Evolutionary conservation across 1,140 invertebrate species (phyloP), one percentile per base, ranked within the genome.

Genomic region (Nasonia longicornis): DNA sequence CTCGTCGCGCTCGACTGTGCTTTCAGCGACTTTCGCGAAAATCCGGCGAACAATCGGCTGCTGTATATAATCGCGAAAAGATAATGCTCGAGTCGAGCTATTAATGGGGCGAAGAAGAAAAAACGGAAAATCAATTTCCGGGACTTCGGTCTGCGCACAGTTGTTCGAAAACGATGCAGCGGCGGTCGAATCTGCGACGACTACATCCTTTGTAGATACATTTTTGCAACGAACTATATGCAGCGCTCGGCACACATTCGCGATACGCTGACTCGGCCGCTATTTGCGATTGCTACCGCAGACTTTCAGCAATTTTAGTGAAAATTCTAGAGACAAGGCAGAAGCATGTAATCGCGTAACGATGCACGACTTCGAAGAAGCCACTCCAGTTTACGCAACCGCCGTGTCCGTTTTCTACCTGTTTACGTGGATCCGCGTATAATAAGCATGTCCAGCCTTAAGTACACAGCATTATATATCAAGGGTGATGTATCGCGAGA

Each of bases 261-360:
- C n/a, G 7, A 58, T 58, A 58, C 52, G 52, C 52, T n/a, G 52
- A 58, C 52, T 58, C 16, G 52, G 52, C 52, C 6, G 12, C 45
- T 10, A 16, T 52, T 58, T 58, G n/a, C 52, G 16, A 58, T 58
- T 20, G 20, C 20, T n/a, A 0, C 45, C 45, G 11, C 12, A 29
- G 22, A 29, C 29, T 67, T 67, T 67, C 64, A 29, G 8, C 20
- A 29, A 71, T 71, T 71, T 71, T 38, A n/a, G 26, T 29, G 45
- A 74, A 74, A 74, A 74, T 26, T 2, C 6, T 20, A 26, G 26
- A 67, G 64, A 67, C n/a, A 26, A 26, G 14, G n/a, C 38, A 3
- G 4, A 73, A 1, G 6, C 45, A 20, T 29, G 73, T 20, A 35
- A 75, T 75, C 73, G 73, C 48, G 73, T 35, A 52, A 74, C 29